Base-by-base conservation (phyloP, 2,888 invertebrate genomes). In the Adineta ricciae region DNA sequence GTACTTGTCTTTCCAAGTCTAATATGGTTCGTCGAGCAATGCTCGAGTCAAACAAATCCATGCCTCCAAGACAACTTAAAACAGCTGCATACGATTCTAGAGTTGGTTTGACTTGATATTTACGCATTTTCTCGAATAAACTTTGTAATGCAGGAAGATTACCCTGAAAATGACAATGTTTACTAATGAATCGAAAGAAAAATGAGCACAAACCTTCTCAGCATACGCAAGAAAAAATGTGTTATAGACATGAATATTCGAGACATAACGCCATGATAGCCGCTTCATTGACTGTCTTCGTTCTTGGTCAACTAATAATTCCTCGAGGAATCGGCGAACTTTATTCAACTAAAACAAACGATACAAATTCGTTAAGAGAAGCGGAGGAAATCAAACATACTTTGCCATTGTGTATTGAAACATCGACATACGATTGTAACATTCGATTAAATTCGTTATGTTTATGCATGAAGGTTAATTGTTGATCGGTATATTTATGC, bases 391-490 rank as follows among this genome's bases (percentile, higher is more conserved):
- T 41, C 19, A 8, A 41, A 41, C 78, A 41, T 24, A 78, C 78
- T n/a, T 78, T 78, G 24, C 78, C 78, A 78, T 78, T 41, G 9
- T 24, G 24, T n/a, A 78, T 41, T 1, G 8, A 84, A 16, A 85
- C 84, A 56, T 85, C 85, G 0, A 85, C 32, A 72, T 50, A 85
- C 2, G 85, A n/a, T 82, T 84, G 73, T 46, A 84, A 16, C 49
- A 50, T 78, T 16, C 49, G 52, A 84, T 85, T 85, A 49, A 85
- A 85, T 36, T 49, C n/a, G 27, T 84, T 78, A 24, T 85, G 85
- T 24, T 78, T 84, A 36, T 73, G 73, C 49, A 83, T 83, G 83
- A 85, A 83, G 2, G 64, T 83, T 36, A 85, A 32, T 85, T 85
- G 64, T 36, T 83, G 41, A 83, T 83, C 78, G 5, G 78, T 78